phyloP scores from a whole-genome alignment of 2,113 vertebrate genomes.

The Spea bombifrons region DNA sequence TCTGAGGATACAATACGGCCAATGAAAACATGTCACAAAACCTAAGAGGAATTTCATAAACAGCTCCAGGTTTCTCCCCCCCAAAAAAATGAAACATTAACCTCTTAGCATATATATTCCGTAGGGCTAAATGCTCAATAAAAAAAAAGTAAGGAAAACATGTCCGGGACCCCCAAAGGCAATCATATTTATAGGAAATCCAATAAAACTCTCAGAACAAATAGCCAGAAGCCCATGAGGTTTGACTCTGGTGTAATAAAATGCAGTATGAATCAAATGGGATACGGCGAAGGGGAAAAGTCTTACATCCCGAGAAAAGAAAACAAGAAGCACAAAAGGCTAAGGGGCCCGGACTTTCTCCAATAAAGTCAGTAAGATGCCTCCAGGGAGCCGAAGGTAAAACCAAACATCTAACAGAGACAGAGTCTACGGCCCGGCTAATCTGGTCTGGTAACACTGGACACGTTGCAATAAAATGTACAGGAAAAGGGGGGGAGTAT shows the following conservation, averaged over 20 bases:
- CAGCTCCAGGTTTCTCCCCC: slow-evolving; percentile 71
- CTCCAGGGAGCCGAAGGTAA: slow-evolving; percentile 61
- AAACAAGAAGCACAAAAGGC: slow-evolving; percentile 59
- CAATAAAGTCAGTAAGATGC: slow-evolving; percentile 54
- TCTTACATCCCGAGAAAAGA: slow-evolving; percentile 62
- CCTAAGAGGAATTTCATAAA: slow-evolving; percentile 49
- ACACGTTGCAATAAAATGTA: slow-evolving; percentile 54
- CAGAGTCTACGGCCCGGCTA: slow-evolving; percentile 56
- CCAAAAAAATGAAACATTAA: slow-evolving; percentile 54
- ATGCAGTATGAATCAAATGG: slow-evolving; percentile 63
- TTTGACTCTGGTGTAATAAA: slow-evolving; percentile 62
- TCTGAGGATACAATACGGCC: slow-evolving; percentile 53
- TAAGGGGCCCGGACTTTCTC: slow-evolving; percentile 55
- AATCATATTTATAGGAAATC: slow-evolving; percentile 67
- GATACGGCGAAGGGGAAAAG: slow-evolving; percentile 59
- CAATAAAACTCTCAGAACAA: slow-evolving; percentile 72
- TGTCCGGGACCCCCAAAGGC: slow-evolving; percentile 64
- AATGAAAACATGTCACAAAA: slow-evolving; percentile 65
- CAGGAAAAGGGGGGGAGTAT: slow-evolving; percentile 51
- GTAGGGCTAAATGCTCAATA: slow-evolving; percentile 66
- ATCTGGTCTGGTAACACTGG: slow-evolving; percentile 55
- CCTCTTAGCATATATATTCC: slow-evolving; percentile 52
- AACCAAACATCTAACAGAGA: slow-evolving; percentile 53
- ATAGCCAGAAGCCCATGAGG: slow-evolving; percentile 64
- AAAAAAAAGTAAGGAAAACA: slow-evolving; percentile 66